Evolutionary conservation across 2,888 invertebrate species (phyloP).

Genomic region (Ptychoptera albimana): DNA sequence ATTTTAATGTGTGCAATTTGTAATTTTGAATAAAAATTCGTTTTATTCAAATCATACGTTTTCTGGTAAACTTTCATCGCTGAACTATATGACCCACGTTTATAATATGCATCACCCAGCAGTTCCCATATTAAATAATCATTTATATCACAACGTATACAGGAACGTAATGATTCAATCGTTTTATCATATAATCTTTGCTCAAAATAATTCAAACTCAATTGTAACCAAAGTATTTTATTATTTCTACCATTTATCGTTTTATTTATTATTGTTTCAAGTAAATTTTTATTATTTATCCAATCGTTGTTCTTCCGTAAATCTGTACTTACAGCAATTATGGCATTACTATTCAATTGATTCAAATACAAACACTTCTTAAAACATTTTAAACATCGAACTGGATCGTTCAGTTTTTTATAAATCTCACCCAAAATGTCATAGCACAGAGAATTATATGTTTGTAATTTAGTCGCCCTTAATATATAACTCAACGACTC

Average conservation of each 20-base stretch:
- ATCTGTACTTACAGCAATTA: slow-evolving; percentile 57
- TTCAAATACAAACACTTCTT: slow-evolving; percentile 68
- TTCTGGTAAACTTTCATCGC: slow-evolving; percentile 76
- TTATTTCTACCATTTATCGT: slow-evolving; percentile 36
- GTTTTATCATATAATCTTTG: slow-evolving; percentile 56
- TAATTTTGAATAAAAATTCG: slow-evolving; percentile 51
- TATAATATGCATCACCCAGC: slow-evolving; percentile 76
- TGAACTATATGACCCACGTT: slow-evolving; percentile 77
- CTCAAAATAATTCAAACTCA: slow-evolving; percentile 67
- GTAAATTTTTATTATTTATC: slow-evolving; percentile 44
- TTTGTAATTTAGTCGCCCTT: slow-evolving; percentile 54
- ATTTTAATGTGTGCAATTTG: slow-evolving; percentile 60
- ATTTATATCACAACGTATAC: slow-evolving; percentile 47
- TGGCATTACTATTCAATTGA: slow-evolving; percentile 45
- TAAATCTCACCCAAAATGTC: slow-evolving; percentile 64
- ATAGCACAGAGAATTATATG: slow-evolving; percentile 59
- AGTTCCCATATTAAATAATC: slow-evolving; percentile 75
- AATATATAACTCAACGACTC: slow-evolving; percentile 46
- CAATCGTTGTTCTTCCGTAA: slow-evolving; percentile 52
- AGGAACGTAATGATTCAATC: slow-evolving; percentile 56
- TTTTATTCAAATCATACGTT: slow-evolving; percentile 48
- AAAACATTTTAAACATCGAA: slow-evolving; percentile 66
- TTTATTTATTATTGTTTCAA: slow-evolving; percentile 34
- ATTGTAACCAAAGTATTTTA: slow-evolving; percentile 62
- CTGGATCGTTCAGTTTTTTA: slow-evolving; percentile 42